These are phyloP conservation scores for Penaeus monodon DNA, from an alignment of 2,888 invertebrate species.

Conservation along the genomic window DNA sequence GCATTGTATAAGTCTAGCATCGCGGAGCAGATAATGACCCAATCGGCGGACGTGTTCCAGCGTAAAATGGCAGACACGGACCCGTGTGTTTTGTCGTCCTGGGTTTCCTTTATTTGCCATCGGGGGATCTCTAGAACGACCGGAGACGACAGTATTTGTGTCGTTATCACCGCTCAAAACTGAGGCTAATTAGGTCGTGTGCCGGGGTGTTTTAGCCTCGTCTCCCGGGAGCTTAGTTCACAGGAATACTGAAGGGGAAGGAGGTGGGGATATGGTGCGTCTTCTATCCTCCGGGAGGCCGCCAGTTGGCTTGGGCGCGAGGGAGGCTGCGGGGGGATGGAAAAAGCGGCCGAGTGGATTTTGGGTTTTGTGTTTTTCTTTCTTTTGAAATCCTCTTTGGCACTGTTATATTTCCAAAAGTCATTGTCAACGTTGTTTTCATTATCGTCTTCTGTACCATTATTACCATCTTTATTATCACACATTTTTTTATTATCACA, in stretches of 20 bases:
- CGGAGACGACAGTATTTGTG: conserved; percentile 53
- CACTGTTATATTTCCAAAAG: too few relatives aligned
- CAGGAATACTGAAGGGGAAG: conserved; percentile 20
- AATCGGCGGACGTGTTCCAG: conserved; percentile 54
- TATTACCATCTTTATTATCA: too few relatives aligned
- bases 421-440: too few relatives aligned
- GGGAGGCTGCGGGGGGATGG: too few relatives aligned
- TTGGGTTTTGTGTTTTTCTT: too few relatives aligned
- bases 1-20: conserved; percentile 22
- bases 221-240: conserved; percentile 53
- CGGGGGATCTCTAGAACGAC: conserved; percentile 53
- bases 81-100: conserved; percentile 50
- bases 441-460: too few relatives aligned
- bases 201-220: conserved; percentile 49
- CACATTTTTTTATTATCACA: too few relatives aligned
- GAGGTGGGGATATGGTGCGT: too few relatives aligned
- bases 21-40: conserved; percentile 47
- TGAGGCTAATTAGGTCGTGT: conserved; percentile 54
- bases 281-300: too few relatives aligned
- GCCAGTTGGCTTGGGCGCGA: too few relatives aligned
- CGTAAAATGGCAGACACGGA: conserved; percentile 56
- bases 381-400: too few relatives aligned
- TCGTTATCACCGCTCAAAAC: conserved; percentile 56
- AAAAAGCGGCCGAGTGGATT: too few relatives aligned
- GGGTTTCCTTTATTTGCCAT: conserved; percentile 51